Evolutionary conservation across 2,888 invertebrate genomes (phyloP).

Genomic region (Caenorhabditis sp.): DNA sequence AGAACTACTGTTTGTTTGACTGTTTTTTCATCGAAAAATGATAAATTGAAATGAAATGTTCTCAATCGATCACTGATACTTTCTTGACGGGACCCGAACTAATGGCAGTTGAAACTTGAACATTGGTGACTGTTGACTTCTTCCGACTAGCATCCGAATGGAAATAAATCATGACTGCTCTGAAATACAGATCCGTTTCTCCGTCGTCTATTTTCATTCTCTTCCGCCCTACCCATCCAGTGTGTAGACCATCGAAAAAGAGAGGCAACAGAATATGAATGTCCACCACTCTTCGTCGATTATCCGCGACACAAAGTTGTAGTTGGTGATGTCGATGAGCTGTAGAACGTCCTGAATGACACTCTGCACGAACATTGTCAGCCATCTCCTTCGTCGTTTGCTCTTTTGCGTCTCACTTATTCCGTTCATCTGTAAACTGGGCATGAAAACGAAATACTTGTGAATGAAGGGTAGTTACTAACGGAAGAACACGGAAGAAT

Average conservation of each 20-base stretch:
- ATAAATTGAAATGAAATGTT: too few species aligned
- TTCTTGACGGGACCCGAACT: too few species aligned
- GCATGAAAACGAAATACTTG: too few species aligned
- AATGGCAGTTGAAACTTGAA: too few species aligned
- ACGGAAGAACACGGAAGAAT: too few species aligned
- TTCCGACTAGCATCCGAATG: slow-evolving; percentile 8
- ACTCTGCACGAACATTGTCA: slow-evolving; percentile 34
- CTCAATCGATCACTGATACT: too few species aligned
- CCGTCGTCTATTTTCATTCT: not conserved
- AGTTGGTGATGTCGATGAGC: slow-evolving; percentile 29
- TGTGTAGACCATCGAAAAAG: slow-evolving; percentile 22
- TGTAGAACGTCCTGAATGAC: slow-evolving; percentile 41
- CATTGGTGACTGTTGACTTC: too few species aligned
- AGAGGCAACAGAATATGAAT: slow-evolving; percentile 26
- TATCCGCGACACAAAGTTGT: slow-evolving; percentile 1
- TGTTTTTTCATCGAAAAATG: too few species aligned
- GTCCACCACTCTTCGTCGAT: slow-evolving; percentile 16
- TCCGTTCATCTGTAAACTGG: slow-evolving; percentile 7
- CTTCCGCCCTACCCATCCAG: slow-evolving; percentile 21
- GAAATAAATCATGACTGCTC: slow-evolving; percentile 33
- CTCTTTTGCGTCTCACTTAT: slow-evolving; percentile 7
- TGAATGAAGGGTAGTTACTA: too few species aligned
- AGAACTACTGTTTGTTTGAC: too few species aligned
- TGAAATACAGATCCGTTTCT: not conserved
- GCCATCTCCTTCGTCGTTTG: slow-evolving; percentile 14